phyloP scores from a whole-genome alignment of 2,888 invertebrate species.

The Byasa hedistus region DNA sequence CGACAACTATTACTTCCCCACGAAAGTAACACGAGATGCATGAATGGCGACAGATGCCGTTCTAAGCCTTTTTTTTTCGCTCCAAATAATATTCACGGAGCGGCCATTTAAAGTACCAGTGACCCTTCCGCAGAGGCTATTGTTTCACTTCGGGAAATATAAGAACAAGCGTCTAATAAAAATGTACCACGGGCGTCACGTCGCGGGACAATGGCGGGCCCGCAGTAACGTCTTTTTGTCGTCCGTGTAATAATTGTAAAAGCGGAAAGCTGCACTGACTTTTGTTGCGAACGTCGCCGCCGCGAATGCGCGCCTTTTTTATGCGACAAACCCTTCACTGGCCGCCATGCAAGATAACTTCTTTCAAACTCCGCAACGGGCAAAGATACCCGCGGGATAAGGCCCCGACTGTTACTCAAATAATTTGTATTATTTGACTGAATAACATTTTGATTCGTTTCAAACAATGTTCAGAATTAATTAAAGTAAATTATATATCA shows the following conservation, averaged over 20 bases:
- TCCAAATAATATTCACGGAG: conserved; percentile 26
- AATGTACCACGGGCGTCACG: conserved; percentile 25
- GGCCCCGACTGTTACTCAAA: conserved; percentile 4
- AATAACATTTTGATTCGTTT: not conserved
- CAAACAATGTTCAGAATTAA: too few relatives aligned
- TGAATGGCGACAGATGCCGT: conserved; percentile 28
- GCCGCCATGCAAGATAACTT: conserved; percentile 17
- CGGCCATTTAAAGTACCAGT: conserved; percentile 25
- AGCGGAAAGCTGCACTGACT: conserved; percentile 26
- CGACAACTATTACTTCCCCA: not conserved
- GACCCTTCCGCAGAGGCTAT: conserved; percentile 28
- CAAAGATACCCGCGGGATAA: conserved; percentile 28
- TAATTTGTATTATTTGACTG: conserved; percentile 20
- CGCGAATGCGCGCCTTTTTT: conserved; percentile 25
- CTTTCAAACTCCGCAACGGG: conserved; percentile 11
- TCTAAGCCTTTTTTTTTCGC: conserved; percentile 12
- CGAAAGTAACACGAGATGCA: conserved; percentile 25
- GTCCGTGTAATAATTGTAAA: conserved; percentile 27
- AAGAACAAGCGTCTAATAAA: conserved; percentile 27
- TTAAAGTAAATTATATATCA: too few relatives aligned
- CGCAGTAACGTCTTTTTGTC: conserved; percentile 27
- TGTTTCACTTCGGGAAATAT: conserved; percentile 30
- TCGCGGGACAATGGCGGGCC: conserved; percentile 22
- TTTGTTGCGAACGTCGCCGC: conserved; percentile 19
- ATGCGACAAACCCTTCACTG: conserved; percentile 23